These are phyloP conservation scores for Anhinga rufa DNA, from an alignment of 2,113 vertebrate species.

Conservation along the genomic window DNA sequence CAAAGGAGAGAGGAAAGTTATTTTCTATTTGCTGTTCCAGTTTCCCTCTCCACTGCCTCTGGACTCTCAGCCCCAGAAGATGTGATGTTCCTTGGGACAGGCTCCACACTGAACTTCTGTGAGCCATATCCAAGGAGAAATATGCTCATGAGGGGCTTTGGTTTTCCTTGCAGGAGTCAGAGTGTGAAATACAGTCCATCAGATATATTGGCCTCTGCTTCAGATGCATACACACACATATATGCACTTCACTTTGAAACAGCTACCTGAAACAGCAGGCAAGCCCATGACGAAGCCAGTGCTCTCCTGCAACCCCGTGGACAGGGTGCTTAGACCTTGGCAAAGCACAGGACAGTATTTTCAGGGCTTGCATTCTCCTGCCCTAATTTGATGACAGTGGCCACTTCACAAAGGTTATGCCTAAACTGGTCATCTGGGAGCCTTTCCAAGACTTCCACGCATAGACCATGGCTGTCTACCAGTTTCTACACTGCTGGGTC, in stretches of 20 bases:
- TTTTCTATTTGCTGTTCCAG: not conserved
- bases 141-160: fast-evolving
- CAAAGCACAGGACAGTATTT: not conserved
- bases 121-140: not conserved
- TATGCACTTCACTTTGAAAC: not conserved
- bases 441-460: not conserved
- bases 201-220: not conserved
- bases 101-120: not conserved
- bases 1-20: slow-evolving; percentile 11
- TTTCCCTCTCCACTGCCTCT: not conserved
- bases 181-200: not conserved
- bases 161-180: not conserved
- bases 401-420: not conserved
- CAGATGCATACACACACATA: not conserved
- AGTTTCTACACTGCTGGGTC: not conserved
- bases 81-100: not conserved
- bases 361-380: not conserved
- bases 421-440: not conserved
- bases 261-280: not conserved
- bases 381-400: not conserved
- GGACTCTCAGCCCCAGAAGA: not conserved
- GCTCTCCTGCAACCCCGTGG: not conserved
- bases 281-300: not conserved
- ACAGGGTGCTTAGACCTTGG: not conserved
- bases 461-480: not conserved